These are phyloP conservation scores for Australoheros scitulus DNA, from an alignment of 2,113 vertebrate genomes.

Conservation along the genomic window DNA sequence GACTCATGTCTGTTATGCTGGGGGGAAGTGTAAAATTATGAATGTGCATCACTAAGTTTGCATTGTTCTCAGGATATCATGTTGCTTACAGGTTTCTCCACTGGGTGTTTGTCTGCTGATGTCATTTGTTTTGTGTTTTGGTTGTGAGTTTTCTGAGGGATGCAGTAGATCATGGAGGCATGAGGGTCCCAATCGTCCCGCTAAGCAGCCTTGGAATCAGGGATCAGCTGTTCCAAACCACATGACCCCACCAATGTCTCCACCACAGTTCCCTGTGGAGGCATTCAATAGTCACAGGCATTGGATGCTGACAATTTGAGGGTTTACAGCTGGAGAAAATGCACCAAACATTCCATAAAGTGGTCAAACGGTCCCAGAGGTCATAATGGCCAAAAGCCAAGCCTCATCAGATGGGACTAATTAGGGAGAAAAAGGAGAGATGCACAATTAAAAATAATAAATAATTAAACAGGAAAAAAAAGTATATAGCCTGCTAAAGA, in stretches of 20 bases:
- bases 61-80: neutral
- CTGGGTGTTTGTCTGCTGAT: neutral
- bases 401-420: neutral
- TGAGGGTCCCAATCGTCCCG: slow-evolving; percentile 7
- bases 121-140: slow-evolving; percentile 13
- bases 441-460: neutral
- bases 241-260: slow-evolving; percentile 28
- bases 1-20: slow-evolving; percentile 24
- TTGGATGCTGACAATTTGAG: neutral
- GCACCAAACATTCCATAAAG: neutral
- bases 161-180: slow-evolving; percentile 9
- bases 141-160: neutral
- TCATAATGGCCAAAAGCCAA: neutral
- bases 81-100: neutral
- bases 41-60: neutral
- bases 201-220: slow-evolving; percentile 54
- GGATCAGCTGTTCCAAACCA: slow-evolving; percentile 60
- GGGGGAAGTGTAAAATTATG: slow-evolving; percentile 54
- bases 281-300: neutral
- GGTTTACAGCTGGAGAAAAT: neutral
- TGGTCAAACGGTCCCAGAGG: neutral
- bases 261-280: slow-evolving; percentile 21
- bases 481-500: neutral
- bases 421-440: neutral
- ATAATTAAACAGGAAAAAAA: neutral